Base-by-base conservation (phyloP, 37 sponge, comb jelly and placozoan genomes). In the Chondrosia reniformis region DNA sequence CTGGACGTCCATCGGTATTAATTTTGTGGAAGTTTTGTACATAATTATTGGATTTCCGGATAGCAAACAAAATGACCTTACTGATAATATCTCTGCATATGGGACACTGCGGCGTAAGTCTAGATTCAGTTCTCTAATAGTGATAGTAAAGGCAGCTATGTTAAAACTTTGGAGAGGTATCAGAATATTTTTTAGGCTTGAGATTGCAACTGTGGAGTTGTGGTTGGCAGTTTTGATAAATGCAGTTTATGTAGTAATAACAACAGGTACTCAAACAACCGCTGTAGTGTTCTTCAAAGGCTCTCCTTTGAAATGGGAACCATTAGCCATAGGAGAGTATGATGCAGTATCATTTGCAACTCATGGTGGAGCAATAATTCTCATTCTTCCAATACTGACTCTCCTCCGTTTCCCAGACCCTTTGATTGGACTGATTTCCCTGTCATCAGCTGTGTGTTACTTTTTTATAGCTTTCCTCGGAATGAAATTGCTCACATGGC, bases 311-410 rank as follows among this genome's bases (percentile, higher is more conserved):
- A 30, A 61, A 37, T 84, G 85, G 89, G 55, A 25, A 32, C 49
- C 81, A 31, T 63, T 2, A 1, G n/a, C 25, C 13, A 84, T 84
- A 39, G 85, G 89, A 6, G 15, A 9, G 3, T 81, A 72, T 22
- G 4, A 30, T 19, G 42, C 55, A 9, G 39, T 63, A 0, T 0
- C 34, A 0, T 61, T 41, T 43, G 57, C n/a, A 7, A 38, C 77
- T 22, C 78, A 80, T 38, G 45, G 63, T n/a, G 46, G 62, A 33
- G 81, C 42, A 9, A 27, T 81, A 0, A 1, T 89, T 22, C n/a
- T 84, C 8, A 8, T 84, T 2, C 59, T 89, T 19, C 89, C 89
- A 22, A 56, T 89, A 43, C 22, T 69, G n/a, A 33, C 77, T 57
- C 44, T 66, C 3, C 40, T 81, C 5, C 77, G 77, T 45, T 44